Evolutionary conservation across 1,140 invertebrate genomes (phyloP), one percentile per base, ranked within the genome.

Genomic region (Zaprionus lachaisei): DNA sequence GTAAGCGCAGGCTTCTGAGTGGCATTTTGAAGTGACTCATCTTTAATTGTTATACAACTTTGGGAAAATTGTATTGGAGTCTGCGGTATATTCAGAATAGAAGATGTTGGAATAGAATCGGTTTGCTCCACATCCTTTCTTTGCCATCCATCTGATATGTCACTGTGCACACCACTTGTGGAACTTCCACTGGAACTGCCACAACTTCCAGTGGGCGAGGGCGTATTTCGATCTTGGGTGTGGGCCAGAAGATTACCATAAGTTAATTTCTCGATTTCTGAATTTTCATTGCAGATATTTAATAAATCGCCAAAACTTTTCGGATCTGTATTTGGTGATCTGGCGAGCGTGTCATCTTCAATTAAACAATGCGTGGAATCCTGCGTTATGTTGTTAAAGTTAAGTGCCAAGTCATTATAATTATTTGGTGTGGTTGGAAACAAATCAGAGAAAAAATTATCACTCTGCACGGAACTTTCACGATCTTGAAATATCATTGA

Each of bases 181-280:
- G 83, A 92, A 67, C 80, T 87, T 20, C 77, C 70, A 44, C 67
- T 79, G 20, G 75, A 89, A 47, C 79, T 85, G 15, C 70, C 77
- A 61, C 72, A 87, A 57, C 92, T 92, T 11, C 71, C 86, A 11
- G 89, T 85, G 1, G 91, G 89, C n/a, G 91, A 92, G 1, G 92
- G 89, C 17, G 89, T 89, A 67, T 81, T 71, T 1, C 91, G 78
- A 44, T 84, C 54, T 47, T 68, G 63, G 7, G 60, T 75, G 57
- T 74, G 67, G 17, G 72, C 70, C 44, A 69, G 41, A 28, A 74
- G 47, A 63, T 66, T 77, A 4, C 71, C 86, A 26, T 55, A 56
- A 24, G 55, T 70, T 44, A 82, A 20, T 44, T 79, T 77, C n/a
- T 83, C 76, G 17, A 77, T 76, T 67, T 84, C 77, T 5, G 72